Conservation (phyloP, 2,113 vertebrate genomes). For the Odontophorus gujanensis region DNA sequence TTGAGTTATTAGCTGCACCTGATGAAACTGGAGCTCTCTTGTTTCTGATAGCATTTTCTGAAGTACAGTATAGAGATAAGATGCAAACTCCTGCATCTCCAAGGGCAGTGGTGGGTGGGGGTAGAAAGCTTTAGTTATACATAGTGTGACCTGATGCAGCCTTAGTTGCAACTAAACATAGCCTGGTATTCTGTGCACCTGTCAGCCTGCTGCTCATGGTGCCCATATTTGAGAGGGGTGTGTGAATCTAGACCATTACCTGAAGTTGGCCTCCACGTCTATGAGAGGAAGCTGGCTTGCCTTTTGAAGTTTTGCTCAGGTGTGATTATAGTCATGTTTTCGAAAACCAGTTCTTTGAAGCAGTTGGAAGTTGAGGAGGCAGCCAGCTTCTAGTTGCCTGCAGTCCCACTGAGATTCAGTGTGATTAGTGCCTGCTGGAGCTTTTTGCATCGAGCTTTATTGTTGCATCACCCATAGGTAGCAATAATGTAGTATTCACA, state of each 20-base stretch:
- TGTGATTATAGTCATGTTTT: background rate
- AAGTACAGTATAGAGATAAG: background rate
- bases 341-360: background rate
- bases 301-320: background rate
- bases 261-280: accelerated
- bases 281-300: background rate
- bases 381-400: background rate
- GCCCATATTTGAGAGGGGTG: accelerated
- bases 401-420: background rate
- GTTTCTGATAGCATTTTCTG: background rate
- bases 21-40: background rate
- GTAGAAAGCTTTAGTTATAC: background rate
- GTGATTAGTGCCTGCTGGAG: background rate
- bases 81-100: background rate
- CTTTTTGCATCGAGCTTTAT: background rate
- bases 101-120: background rate
- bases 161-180: background rate
- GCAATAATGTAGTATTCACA: accelerated
- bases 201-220: background rate
- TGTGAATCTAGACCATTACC: background rate
- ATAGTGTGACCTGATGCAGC: background rate
- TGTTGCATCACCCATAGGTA: accelerated
- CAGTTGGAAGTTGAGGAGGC: background rate
- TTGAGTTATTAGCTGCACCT: background rate
- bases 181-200: background rate